phyloP scores from a whole-genome alignment of 2,888 invertebrate species.

The Aspidiotus rigidus region DNA sequence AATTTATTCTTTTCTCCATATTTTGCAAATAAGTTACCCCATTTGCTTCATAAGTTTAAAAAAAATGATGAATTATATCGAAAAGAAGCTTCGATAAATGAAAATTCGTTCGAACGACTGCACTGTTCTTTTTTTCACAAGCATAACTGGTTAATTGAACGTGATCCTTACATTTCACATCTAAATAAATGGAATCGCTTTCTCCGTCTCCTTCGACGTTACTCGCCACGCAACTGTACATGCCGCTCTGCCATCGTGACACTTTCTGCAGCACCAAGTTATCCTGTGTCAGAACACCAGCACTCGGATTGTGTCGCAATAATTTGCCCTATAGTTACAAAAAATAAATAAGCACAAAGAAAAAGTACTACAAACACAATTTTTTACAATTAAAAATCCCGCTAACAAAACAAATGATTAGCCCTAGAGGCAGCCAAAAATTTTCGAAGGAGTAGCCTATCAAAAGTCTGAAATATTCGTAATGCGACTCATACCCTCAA shows the following conservation, averaged over 20 bases:
- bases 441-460: no score
- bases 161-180: conserved; percentile 74
- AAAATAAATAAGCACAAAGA: background rate
- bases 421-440: no score
- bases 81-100: background rate
- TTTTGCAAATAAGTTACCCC: no score
- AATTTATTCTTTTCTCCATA: no score
- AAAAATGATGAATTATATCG: no score
- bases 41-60: no score
- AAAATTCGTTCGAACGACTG: background rate
- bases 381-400: no score
- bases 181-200: conserved; percentile 73
- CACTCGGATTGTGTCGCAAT: conserved; percentile 45
- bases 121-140: background rate
- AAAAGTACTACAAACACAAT: background rate
- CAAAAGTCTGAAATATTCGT: no score
- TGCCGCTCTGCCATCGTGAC: conserved; percentile 62
- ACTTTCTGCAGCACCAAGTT: conserved; percentile 81
- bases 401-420: no score
- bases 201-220: conserved; percentile 81
- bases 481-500: no score
- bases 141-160: background rate
- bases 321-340: conserved; percentile 6
- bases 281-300: conserved; percentile 78
- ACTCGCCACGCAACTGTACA: conserved; percentile 78